Conservation (phyloP, 2,113 vertebrate genomes). For the Crotalus tigris region DNA sequence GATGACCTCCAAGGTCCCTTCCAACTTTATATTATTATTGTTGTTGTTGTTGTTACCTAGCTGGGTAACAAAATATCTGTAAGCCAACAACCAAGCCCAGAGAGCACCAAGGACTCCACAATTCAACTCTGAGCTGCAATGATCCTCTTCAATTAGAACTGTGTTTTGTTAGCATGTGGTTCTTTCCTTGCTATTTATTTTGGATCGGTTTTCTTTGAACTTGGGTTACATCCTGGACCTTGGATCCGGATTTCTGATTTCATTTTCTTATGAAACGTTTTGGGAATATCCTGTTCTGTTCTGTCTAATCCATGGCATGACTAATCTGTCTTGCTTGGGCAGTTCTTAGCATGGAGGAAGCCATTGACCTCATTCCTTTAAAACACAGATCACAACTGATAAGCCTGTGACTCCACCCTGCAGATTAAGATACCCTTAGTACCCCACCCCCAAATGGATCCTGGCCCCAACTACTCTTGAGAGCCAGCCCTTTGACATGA, state of each 20-base stretch:
- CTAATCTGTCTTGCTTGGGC: not conserved
- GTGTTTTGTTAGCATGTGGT: not conserved
- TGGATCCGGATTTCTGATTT: not conserved
- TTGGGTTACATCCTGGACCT: not conserved
- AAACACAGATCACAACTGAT: not conserved
- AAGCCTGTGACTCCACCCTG: not conserved
- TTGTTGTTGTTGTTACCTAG: not conserved
- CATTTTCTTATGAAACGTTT: not conserved
- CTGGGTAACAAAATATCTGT: not conserved
- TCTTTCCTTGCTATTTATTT: not conserved
- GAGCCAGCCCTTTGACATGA: not conserved
- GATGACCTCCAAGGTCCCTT: no score
- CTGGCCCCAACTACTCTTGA: not conserved
- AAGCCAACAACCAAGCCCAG: not conserved
- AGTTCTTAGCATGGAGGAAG: not conserved
- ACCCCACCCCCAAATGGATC: not conserved
- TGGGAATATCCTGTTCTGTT: not conserved
- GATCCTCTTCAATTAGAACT: not conserved
- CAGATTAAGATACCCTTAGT: not conserved
- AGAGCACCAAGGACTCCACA: not conserved
- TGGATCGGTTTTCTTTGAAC: not conserved
- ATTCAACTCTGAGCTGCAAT: not conserved
- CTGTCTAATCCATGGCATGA: not conserved
- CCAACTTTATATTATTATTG: no score
- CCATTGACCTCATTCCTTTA: not conserved